Percentiles rank a stretch among this genome's conserved stretches.
Conservation (phyloP, 2,888 invertebrate genomes). For the Hydroisotoma schaefferi region DNA sequence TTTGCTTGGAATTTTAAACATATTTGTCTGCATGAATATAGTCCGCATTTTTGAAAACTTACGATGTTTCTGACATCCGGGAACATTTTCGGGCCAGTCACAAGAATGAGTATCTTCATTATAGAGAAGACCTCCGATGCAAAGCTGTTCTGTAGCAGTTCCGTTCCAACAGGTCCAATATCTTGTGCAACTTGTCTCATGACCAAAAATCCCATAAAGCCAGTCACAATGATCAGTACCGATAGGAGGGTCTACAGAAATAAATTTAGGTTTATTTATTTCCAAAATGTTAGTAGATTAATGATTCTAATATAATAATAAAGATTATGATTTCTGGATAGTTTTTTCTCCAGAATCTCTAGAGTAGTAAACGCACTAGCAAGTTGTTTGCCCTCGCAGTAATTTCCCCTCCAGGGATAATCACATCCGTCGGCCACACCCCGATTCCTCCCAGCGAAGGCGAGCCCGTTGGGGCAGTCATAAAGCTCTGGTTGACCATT, state of each 20-base stretch:
- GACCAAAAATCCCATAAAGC: slow-evolving; percentile 89
- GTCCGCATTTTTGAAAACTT: slow-evolving; percentile 59
- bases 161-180: slow-evolving; percentile 97
- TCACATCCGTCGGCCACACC: slow-evolving; percentile 84
- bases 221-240: slow-evolving; percentile 85
- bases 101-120: slow-evolving; percentile 87
- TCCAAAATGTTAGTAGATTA: slow-evolving; percentile 3
- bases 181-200: slow-evolving; percentile 86
- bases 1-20: too few relatives aligned
- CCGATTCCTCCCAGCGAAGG: slow-evolving; percentile 81
- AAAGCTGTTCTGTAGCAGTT: slow-evolving; percentile 84
- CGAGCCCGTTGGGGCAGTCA: slow-evolving; percentile 85
- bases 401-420: slow-evolving; percentile 83
- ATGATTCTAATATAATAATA: not conserved
- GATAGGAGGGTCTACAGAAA: slow-evolving; percentile 74
- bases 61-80: slow-evolving; percentile 92
- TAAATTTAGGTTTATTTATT: too few relatives aligned
- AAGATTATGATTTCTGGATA: not conserved
- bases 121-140: slow-evolving; percentile 85
- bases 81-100: slow-evolving; percentile 91
- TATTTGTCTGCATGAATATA: not conserved
- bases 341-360: too few relatives aligned
- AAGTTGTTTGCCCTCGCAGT: slow-evolving; percentile 77
- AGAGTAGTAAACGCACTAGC: slow-evolving; percentile 66
- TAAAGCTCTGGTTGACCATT: slow-evolving; percentile 76